Conservation (phyloP, 2,113 vertebrate genomes). For the Pollimyrus isidori region DNA sequence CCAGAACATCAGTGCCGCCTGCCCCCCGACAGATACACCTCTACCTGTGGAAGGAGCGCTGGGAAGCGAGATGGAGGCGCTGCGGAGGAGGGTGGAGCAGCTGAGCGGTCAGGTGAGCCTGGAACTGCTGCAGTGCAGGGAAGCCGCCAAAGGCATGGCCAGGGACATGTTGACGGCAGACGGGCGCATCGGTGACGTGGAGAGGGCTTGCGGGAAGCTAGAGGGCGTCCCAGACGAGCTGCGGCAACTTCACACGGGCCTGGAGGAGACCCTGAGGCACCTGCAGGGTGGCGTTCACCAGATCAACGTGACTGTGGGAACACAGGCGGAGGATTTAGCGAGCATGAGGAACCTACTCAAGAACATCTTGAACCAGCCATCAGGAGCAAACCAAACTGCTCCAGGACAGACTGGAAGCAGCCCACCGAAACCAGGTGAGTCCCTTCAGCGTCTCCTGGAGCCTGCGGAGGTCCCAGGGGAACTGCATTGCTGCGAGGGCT, state of each 20-base stretch:
- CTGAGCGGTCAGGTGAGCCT: constrained; percentile 56
- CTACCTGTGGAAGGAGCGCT: constrained; percentile 42
- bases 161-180: constrained; percentile 59
- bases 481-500: not conserved
- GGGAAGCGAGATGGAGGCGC: constrained; percentile 56
- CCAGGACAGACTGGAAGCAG: no score
- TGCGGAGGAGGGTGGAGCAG: constrained; percentile 60
- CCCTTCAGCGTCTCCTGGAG: not conserved
- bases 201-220: constrained; percentile 66
- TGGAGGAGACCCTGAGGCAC: constrained; percentile 67
- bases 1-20: constrained; percentile 62
- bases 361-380: not conserved
- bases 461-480: no score
- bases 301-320: constrained; percentile 69
- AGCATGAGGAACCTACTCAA: constrained; percentile 61
- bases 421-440: constrained; percentile 70
- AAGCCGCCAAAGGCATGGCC: constrained; percentile 51
- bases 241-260: constrained; percentile 62
- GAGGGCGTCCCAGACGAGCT: constrained; percentile 66
- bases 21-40: constrained; percentile 44
- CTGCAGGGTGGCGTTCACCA: constrained; percentile 62
- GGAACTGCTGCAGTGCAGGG: constrained; percentile 60
- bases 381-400: not conserved
- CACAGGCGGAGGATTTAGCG: constrained; percentile 66
- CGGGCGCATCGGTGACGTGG: constrained; percentile 62